Percentiles rank a stretch among this genome's conserved stretches.
Evolutionary conservation across 2,113 vertebrate species (phyloP).

Genomic region (Pedionomus torquatus): DNA sequence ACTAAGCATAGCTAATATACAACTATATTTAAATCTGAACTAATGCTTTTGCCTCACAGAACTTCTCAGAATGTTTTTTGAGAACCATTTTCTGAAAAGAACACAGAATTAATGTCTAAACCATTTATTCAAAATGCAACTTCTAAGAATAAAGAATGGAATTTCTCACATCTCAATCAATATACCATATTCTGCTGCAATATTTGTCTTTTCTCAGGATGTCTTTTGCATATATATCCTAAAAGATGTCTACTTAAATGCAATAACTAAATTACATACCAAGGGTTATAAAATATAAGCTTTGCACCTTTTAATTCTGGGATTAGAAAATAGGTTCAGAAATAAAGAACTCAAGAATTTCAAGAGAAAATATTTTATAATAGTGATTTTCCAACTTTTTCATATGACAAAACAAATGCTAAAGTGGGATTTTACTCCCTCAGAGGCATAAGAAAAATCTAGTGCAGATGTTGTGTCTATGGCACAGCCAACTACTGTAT

Average conservation of each 20-base stretch:
- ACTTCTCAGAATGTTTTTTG: not conserved
- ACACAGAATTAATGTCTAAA: not conserved
- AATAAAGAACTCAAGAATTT: not conserved
- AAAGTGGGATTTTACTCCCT: not conserved
- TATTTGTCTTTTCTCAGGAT: not conserved
- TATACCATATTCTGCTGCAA: not conserved
- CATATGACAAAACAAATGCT: not conserved
- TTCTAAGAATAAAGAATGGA: not conserved
- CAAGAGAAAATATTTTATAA: not conserved
- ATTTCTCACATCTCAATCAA: not conserved
- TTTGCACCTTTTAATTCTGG: not conserved
- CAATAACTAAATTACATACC: not conserved
- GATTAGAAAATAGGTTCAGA: not conserved
- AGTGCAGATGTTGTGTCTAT: not conserved
- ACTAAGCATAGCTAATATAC: not conserved
- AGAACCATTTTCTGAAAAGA: not conserved
- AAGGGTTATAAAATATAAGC: not conserved
- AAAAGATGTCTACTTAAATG: not conserved
- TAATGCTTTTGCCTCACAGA: not conserved
- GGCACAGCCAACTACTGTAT: not conserved
- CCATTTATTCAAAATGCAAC: not conserved
- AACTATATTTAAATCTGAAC: not conserved
- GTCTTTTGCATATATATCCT: not conserved
- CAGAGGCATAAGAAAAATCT: not conserved
- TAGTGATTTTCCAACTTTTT: not conserved